Evolutionary conservation across 2,113 vertebrate genomes (phyloP), one percentile per base, ranked within the genome.

Genomic region (Equus przewalskii): DNA sequence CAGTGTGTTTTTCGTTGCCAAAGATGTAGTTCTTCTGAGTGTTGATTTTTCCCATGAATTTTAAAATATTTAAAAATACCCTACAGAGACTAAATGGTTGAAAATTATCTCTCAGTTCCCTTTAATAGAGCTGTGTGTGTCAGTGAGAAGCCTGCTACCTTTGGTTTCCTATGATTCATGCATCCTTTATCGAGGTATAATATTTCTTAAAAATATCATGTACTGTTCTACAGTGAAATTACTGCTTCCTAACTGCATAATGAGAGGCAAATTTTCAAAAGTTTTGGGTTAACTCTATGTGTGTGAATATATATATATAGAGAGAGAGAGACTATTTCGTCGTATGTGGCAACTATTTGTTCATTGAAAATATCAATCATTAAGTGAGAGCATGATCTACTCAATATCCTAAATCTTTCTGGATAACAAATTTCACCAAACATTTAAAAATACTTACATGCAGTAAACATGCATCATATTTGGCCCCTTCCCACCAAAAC

Each of bases 61-160:
- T 97, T 95, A 97, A 97, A 98, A 97, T 94, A 97, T 76, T 97
- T 95, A 80, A 97, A 96, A 91, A 91, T 94, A 86, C 58, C 91
- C 93, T 81, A 36, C 73, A 73, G 89, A 96, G 82, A 86, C 79
- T 76, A 58, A 96, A 62, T 28, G 73, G 91, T 81, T 75, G 95
- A 97, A 97, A 97, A 86, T 83, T 89, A 92, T 76, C 92, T 96
- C 82, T 91, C 81, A 24, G 33, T 72, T 82, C 69, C 76, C 64
- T 95, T 62, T 96, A 87, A 81, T 49, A 44, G 56, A 96, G 54
- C 54, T 54, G 26, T 24, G 14, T 15, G 41, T 95, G 82, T 82
- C 94, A 75, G 33, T 56, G 93, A 86, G 83, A 93, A 91, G 54
- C 44, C 44, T 56, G 11, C 62, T 30, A 58, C n/a, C 85, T 91